These are phyloP conservation scores for Pseudorectes ferrugineus DNA, from an alignment of 2,113 vertebrate species.

Conservation along the genomic window DNA sequence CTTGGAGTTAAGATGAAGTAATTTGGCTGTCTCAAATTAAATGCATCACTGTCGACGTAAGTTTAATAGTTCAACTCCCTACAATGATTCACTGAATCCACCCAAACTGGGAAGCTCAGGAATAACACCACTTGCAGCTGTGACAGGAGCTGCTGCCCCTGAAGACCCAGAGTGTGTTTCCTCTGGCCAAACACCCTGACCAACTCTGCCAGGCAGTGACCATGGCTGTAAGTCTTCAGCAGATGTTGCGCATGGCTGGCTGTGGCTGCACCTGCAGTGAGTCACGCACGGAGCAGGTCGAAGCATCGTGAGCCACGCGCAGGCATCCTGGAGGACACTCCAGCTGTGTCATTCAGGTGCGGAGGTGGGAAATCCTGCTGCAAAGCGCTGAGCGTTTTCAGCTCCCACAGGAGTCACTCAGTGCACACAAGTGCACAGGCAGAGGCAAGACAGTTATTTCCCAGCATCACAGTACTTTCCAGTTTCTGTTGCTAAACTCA, in stretches of 20 bases:
- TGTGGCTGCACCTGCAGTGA: not conserved
- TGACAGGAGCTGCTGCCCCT: not conserved
- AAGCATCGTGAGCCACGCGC: not conserved
- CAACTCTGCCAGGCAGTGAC: not conserved
- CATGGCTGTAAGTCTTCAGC: rapidly evolving
- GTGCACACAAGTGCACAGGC: not conserved
- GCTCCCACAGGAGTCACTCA: not conserved
- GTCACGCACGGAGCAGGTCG: rapidly evolving
- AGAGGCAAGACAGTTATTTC: not conserved
- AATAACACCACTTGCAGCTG: not conserved
- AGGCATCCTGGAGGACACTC: not conserved
- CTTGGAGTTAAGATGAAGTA: not conserved
- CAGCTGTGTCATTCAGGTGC: not conserved
- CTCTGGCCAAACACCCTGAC: not conserved
- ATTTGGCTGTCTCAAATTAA: not conserved
- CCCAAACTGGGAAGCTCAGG: not conserved
- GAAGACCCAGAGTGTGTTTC: not conserved
- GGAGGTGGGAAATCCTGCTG: not conserved
- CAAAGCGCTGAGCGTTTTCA: not conserved
- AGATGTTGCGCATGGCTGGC: rapidly evolving
- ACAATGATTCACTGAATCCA: not conserved
- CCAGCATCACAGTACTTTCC: not conserved
- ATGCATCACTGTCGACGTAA: not conserved
- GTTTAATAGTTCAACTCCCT: not conserved
- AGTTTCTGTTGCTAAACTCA: not conserved